phyloP scores from a whole-genome alignment of 2,113 vertebrate genomes.

The Montifringilla adamsi region DNA sequence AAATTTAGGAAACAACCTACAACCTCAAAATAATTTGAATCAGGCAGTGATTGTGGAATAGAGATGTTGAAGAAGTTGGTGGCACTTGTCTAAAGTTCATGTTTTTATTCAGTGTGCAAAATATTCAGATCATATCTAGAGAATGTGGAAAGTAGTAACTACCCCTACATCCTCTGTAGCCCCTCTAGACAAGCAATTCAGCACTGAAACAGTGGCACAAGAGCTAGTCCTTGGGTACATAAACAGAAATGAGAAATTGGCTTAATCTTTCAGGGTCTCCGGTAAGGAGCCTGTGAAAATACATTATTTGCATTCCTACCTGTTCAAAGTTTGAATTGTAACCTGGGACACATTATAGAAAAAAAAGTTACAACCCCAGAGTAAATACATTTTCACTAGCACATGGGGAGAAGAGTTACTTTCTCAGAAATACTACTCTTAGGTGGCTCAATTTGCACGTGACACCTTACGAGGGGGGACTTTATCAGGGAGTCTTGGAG shows the following conservation, averaged over 20 bases:
- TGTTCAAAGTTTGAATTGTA: not conserved
- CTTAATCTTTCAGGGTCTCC: not conserved
- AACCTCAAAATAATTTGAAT: not conserved
- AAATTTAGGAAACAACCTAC: not conserved
- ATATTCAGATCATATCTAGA: not conserved
- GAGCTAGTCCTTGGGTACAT: not conserved
- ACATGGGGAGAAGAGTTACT: not conserved
- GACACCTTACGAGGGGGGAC: fast-evolving
- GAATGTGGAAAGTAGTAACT: not conserved
- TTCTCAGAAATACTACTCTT: not conserved
- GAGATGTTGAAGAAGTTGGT: not conserved
- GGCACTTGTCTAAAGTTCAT: not conserved
- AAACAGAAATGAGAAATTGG: not conserved
- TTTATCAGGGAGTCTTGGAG: not conserved
- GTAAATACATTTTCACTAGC: not conserved
- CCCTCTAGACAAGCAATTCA: not conserved
- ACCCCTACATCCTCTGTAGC: not conserved
- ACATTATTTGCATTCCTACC: not conserved
- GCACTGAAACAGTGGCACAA: not conserved
- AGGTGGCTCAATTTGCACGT: not conserved
- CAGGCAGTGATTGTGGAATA: not conserved
- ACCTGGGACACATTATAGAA: not conserved
- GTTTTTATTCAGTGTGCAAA: not conserved
- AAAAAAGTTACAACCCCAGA: not conserved
- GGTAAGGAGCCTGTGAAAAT: not conserved